Evolutionary conservation across 2,113 vertebrate species (phyloP), one percentile per base, ranked within the genome.

Genomic region (Rafetus swinhoei): DNA sequence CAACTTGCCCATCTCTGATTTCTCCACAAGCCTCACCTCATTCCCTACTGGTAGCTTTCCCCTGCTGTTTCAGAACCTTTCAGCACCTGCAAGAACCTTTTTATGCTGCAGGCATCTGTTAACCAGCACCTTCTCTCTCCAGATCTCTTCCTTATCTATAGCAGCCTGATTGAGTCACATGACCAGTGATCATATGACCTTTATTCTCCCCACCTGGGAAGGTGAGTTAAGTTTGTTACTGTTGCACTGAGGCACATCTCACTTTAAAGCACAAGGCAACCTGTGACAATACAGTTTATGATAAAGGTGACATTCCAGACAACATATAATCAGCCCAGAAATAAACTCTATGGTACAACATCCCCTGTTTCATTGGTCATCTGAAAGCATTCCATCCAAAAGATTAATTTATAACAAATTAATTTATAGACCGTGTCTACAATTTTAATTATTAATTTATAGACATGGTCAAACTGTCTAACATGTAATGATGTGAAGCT

Each of bases 261-360:
- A 8, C 9, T 9, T 35, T 35, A 5, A 35, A 10, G n/a, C 8
- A 18, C 32, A 32, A 35, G n/a, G 16, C 32, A 10, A 8, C n/a
- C n/a, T 21, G 65, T 72, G 32, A 72, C 62, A 72, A 72, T 21
- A 50, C 22, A 77, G 10, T 13, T 24, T 22, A 50, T 45, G 45
- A 24, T 50, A 50, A 77, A 45, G 65, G 39, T 77, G 39, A 16
- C 24, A 72, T 81, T 82, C 3, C n/a, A 90, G 24, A 62, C 4
- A 93, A 39, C 27, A 62, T 35, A 77, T 35, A 22, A 0, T 0
- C 9, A 57, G 39, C 2, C 1, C 14, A 81, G 0, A 0, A 91
- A 13, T 5, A 60, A 57, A 69, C 35, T 2, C 29, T 29, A 29
- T 77, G 74, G 19, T 4, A 0, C 4, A 35, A 85, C 7, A 0